These are phyloP conservation scores for Canis aureus DNA, from an alignment of 2,113 vertebrate genomes.

Conservation along the genomic window DNA sequence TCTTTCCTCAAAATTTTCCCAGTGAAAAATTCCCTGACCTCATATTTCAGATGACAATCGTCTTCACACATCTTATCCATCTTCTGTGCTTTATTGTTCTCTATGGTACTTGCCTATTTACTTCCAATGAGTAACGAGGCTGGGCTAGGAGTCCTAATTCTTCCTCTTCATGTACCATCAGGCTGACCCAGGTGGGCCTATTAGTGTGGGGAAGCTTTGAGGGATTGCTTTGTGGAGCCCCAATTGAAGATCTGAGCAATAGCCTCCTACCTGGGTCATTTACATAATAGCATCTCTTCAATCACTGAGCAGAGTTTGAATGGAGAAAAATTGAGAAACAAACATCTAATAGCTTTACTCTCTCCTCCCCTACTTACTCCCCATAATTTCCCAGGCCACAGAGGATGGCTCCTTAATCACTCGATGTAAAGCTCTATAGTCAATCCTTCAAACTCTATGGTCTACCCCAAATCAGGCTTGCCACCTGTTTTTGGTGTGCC, in stretches of 20 bases:
- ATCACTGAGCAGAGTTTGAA: not conserved
- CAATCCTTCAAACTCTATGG: not conserved
- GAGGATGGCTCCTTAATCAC: not conserved
- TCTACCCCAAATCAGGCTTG: not conserved
- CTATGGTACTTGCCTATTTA: not conserved
- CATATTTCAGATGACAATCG: not conserved
- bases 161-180: not conserved
- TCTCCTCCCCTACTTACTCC: not conserved
- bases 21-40: not conserved
- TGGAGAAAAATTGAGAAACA: not conserved
- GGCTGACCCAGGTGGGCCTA: not conserved
- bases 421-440: not conserved
- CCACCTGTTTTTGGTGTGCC: not conserved
- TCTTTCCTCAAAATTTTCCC: not conserved
- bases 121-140: not conserved
- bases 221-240: not conserved
- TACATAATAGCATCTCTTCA: not conserved
- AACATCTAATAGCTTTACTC: not conserved
- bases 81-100: not conserved
- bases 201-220: not conserved
- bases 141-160: not conserved
- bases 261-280: not conserved
- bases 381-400: not conserved
- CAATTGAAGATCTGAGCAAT: not conserved
- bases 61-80: not conserved